These are phyloP conservation scores for Labeo rohita DNA, from an alignment of 2,113 vertebrate species.

Conservation along the genomic window DNA sequence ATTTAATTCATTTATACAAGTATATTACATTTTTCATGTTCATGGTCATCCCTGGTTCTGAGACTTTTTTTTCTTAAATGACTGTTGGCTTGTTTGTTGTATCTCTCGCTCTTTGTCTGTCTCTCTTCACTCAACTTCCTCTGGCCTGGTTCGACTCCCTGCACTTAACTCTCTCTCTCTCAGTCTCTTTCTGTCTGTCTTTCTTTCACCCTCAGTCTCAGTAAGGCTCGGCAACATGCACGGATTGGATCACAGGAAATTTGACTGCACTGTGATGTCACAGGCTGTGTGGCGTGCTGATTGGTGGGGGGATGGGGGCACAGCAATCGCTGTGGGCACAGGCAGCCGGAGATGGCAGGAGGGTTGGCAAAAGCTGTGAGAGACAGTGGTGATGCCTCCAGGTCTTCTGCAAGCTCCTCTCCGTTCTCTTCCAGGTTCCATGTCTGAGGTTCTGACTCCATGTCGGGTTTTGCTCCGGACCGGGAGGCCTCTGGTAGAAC, in stretches of 20 bases:
- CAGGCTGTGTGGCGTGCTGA: slow-evolving; percentile 51
- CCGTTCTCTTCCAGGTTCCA: neutral
- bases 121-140: slow-evolving; percentile 31
- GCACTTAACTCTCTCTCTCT: slow-evolving; percentile 18
- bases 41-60: neutral
- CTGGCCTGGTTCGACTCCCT: slow-evolving; percentile 39
- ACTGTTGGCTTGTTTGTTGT: slow-evolving; percentile 68
- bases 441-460: neutral
- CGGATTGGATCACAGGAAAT: slow-evolving; percentile 74
- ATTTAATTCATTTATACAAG: neutral
- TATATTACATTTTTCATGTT: neutral
- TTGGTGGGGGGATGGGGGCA: slow-evolving; percentile 64
- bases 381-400: slow-evolving; percentile 67
- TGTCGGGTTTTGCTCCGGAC: slow-evolving; percentile 23
- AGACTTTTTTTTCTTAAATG: slow-evolving; percentile 30
- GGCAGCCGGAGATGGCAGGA: slow-evolving; percentile 63
- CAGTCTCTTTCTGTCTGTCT: slow-evolving; percentile 61
- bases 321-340: slow-evolving; percentile 54
- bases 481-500: slow-evolving; percentile 33
- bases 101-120: slow-evolving; percentile 49
- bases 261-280: slow-evolving; percentile 77
- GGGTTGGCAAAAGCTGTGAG: slow-evolving; percentile 68
- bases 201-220: slow-evolving; percentile 61
- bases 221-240: slow-evolving; percentile 69
- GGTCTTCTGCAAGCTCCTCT: slow-evolving; percentile 53